Evolutionary conservation across 1,140 invertebrate species (phyloP), one percentile per base, ranked within the genome.

Genomic region (Helicoverpa zea): DNA sequence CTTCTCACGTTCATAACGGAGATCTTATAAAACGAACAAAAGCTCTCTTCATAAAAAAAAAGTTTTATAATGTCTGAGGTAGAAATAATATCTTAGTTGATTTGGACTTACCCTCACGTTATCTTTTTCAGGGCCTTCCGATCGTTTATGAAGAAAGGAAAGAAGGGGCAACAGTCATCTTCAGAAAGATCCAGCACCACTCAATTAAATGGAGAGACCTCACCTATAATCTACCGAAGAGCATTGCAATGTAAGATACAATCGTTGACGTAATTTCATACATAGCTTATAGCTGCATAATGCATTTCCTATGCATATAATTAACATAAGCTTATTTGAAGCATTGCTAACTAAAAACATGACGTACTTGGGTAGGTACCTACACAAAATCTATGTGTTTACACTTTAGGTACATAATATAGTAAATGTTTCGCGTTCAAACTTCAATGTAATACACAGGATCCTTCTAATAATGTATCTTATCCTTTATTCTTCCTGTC

Each of bases 101-200:
- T 23, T 23, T 23, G 23, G 23, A 23, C 23, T 23, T 23, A 23
- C 23, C 23, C 23, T 23, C 23, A 23, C 23, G 23, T 23, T 2
- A 2, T 23, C 23, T 23, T 72, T 92, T 94, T 61, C 93, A 95
- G 94, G 94, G 91, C 91, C 49, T 88, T 95, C 18, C 88, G 92
- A 43, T 95, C 94, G 30, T 95, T 95, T 85, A 94, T 94, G 89
- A 94, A 90, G 83, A 95, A 95, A 85, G 94, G 94, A 14, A 92
- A 94, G 75, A 94, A 92, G 83, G 85, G 87, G 61, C 85, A 90
- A 29, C 87, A 87, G 49, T 14, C 80, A 18, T 68, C 82, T 61
- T 83, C 79, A 83, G 81, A 84, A 81, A 90, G 88, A 79, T 79
- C 88, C 13, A 83, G 77, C 18, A 72, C 29, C 49, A 89, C 66